Conservation (phyloP, 2,888 invertebrate species). For the Conus canariensis region DNA sequence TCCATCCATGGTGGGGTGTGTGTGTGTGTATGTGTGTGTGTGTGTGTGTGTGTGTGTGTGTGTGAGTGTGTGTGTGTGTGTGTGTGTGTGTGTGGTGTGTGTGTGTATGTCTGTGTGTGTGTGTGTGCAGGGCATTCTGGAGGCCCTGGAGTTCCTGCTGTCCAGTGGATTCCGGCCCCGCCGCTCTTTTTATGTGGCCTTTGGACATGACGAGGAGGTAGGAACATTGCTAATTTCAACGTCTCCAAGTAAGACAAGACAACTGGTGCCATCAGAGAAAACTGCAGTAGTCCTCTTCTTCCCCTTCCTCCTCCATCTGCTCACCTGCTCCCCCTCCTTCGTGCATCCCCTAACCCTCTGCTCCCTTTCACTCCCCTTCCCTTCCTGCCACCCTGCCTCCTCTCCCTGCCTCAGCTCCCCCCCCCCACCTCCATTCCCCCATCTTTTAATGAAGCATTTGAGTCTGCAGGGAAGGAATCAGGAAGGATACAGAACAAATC, state of each 20-base stretch:
- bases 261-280: neutral
- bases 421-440: too few species aligned
- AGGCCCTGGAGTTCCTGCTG: conserved; percentile 79
- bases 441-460: too few species aligned
- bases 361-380: too few species aligned
- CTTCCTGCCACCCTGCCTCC: too few species aligned
- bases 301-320: too few species aligned
- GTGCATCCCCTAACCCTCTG: too few species aligned
- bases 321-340: too few species aligned
- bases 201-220: conserved; percentile 82
- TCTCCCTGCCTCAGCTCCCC: too few species aligned
- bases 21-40: too few species aligned
- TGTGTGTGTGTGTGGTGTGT: neutral
- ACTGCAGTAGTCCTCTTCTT: neutral
- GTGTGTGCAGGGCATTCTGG: conserved; percentile 78
- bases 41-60: neutral
- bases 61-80: conserved; percentile 4
- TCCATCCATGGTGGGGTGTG: too few species aligned
- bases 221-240: neutral
- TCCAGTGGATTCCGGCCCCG: conserved; percentile 76
- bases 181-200: conserved; percentile 80
- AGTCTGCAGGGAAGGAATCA: too few species aligned
- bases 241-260: neutral
- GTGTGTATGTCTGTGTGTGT: neutral
- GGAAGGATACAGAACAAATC: too few species aligned